Percentiles rank a stretch among this genome's conserved stretches.
Evolutionary conservation across 2,797 vertebrate species (phyloP).

Genomic region (Sebastes itinus): DNA sequence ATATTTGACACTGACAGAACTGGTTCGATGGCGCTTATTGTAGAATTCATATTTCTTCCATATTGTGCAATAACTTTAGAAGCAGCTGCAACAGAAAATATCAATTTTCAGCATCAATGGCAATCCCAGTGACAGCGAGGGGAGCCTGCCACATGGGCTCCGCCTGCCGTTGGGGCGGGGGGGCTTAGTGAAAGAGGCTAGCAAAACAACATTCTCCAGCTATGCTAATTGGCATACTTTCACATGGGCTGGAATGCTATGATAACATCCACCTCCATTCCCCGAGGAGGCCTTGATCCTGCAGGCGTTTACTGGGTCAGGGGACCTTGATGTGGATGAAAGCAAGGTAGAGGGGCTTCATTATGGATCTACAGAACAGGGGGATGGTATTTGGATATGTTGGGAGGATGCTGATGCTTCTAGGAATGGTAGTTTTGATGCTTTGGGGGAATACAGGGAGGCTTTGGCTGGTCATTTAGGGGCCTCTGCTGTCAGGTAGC

Average conservation of each 20-base stretch:
- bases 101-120: slow-evolving; percentile 34
- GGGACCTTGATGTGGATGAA: slow-evolving; percentile 71
- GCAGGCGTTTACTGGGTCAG: slow-evolving; percentile 72
- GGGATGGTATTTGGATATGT: slow-evolving; percentile 58
- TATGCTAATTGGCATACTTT: slow-evolving; percentile 78
- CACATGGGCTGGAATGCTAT: slow-evolving; percentile 76
- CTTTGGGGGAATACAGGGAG: slow-evolving; percentile 7
- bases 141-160: slow-evolving; percentile 25
- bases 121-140: slow-evolving; percentile 44
- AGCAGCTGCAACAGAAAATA: slow-evolving; percentile 37
- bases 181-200: slow-evolving; percentile 48
- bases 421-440: slow-evolving; percentile 38
- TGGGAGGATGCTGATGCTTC: slow-evolving; percentile 46
- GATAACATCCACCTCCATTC: slow-evolving; percentile 77
- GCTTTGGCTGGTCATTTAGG: slow-evolving; percentile 59
- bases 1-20: slow-evolving; percentile 37
- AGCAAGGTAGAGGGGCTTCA: slow-evolving; percentile 64
- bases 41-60: slow-evolving; percentile 10
- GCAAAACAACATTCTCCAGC: slow-evolving; percentile 74
- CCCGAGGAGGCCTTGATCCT: slow-evolving; percentile 71
- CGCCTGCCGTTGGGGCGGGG: slow-evolving; percentile 23
- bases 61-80: slow-evolving; percentile 11
- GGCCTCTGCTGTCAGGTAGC: slow-evolving; percentile 68
- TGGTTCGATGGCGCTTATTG: slow-evolving; percentile 17
- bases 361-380: slow-evolving; percentile 43